A percentile compares a stretch with the other conserved stretches of the same genome.
These are phyloP conservation scores for Simalia tracyae DNA, from an alignment of 2,797 vertebrate species.

Conservation along the genomic window DNA sequence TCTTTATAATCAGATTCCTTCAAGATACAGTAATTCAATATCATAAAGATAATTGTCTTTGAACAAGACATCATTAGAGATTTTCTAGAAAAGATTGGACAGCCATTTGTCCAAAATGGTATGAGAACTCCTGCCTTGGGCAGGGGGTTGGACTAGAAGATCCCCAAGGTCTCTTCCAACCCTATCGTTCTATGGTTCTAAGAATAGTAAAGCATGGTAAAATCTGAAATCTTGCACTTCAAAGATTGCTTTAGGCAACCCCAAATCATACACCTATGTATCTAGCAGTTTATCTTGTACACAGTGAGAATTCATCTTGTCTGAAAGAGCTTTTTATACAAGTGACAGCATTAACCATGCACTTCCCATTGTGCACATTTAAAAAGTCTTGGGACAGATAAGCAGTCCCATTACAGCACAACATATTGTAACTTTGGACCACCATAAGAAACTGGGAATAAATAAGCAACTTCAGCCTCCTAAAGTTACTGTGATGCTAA, in stretches of 20 bases:
- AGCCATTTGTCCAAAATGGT: too few relatives aligned
- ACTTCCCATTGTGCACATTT: not conserved
- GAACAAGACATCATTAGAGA: not conserved
- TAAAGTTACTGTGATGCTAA: not conserved
- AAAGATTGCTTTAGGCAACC: not conserved
- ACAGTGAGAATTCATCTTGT: not conserved
- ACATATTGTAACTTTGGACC: not conserved
- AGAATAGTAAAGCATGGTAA: not conserved
- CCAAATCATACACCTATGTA: not conserved
- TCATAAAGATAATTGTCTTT: not conserved
- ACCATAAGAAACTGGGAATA: not conserved
- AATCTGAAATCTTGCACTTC: not conserved
- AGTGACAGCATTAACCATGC: not conserved
- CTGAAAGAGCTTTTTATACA: not conserved
- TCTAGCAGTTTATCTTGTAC: not conserved
- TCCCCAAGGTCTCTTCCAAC: too few relatives aligned
- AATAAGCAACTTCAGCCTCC: not conserved
- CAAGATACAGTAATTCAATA: not conserved
- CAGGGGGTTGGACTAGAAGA: too few relatives aligned
- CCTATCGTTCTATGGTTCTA: too few relatives aligned
- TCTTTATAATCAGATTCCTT: not conserved
- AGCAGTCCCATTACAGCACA: not conserved
- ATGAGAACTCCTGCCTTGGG: too few relatives aligned
- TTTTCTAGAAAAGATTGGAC: too few relatives aligned
- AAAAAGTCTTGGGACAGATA: not conserved